phyloP scores from a whole-genome alignment of 2,113 vertebrate genomes.

The Callocephalon fimbriatum region DNA sequence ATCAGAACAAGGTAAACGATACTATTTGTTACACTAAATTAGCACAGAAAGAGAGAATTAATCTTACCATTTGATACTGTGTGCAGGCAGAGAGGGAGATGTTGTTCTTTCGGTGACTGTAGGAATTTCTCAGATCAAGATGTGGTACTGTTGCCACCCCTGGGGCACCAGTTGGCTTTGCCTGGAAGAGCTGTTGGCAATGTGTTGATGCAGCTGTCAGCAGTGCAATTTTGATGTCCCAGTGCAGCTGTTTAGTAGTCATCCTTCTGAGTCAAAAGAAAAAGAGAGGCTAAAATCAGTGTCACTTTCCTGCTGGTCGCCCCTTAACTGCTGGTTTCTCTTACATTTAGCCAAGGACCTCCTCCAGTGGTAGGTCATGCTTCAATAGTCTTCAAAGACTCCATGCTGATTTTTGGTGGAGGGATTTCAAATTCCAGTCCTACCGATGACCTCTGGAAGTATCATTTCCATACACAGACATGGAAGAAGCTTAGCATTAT shows the following conservation, averaged over 20 bases:
- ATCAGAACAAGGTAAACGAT: conserved; percentile 80
- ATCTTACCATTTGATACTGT: background rate
- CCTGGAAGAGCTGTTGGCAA: background rate
- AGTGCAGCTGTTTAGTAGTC: background rate
- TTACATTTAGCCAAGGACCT: conserved; percentile 80
- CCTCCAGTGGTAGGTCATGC: conserved; percentile 84
- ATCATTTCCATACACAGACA: conserved; percentile 73
- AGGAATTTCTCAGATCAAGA: background rate
- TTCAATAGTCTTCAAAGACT: conserved; percentile 78
- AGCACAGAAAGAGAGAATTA: background rate
- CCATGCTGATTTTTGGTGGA: conserved; percentile 87
- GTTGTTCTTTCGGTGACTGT: background rate
- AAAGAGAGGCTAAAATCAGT: background rate
- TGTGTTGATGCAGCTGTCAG: background rate
- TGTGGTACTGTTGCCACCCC: background rate
- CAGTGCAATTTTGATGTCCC: background rate
- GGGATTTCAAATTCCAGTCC: conserved; percentile 75
- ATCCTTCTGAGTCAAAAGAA: background rate
- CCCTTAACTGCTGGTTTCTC: conserved; percentile 11
- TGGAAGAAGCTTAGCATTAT: conserved; percentile 78
- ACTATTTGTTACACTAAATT: background rate
- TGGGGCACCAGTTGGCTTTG: background rate
- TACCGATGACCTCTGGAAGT: conserved; percentile 80
- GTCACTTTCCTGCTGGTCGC: background rate
- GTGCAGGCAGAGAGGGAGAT: background rate